phyloP scores from a whole-genome alignment of 92 coral and sea anemone species.

The Porites divaricata region DNA sequence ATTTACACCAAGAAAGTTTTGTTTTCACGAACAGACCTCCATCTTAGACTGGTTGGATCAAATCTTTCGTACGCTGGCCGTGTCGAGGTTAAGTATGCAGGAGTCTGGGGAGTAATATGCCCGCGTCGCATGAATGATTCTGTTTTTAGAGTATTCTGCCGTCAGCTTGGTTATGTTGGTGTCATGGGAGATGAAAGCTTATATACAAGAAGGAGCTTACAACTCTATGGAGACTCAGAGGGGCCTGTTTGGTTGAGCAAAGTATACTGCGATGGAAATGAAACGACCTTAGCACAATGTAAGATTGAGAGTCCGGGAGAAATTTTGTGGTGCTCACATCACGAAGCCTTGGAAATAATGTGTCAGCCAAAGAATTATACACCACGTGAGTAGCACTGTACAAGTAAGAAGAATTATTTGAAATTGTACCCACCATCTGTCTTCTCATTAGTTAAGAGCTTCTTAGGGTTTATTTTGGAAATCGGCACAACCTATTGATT shows the following conservation, averaged over 20 bases:
- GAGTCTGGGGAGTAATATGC: conserved; percentile 49
- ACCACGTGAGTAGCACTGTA: conserved; percentile 14
- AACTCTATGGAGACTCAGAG: conserved; percentile 12
- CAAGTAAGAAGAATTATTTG: too few relatives aligned
- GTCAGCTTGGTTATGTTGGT: conserved; percentile 31
- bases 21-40: not conserved
- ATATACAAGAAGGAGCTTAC: not conserved
- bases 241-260: conserved; percentile 38
- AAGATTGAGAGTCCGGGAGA: conserved; percentile 20
- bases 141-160: conserved; percentile 35
- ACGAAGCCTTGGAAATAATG: conserved; percentile 31
- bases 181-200: conserved; percentile 27
- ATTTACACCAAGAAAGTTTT: not conserved
- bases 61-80: conserved; percentile 41
- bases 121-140: conserved; percentile 26
- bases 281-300: conserved; percentile 26
- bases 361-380: conserved; percentile 37
- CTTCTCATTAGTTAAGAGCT: too few relatives aligned
- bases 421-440: too few relatives aligned
- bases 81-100: conserved; percentile 41
- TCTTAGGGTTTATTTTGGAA: too few relatives aligned
- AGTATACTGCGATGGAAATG: conserved; percentile 38
- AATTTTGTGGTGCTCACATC: conserved; percentile 14
- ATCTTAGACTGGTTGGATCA: conserved; percentile 33
- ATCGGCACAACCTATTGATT: too few relatives aligned